Evolutionary conservation across 2,888 invertebrate genomes (phyloP).

Genomic region (Calameuta filiformis): DNA sequence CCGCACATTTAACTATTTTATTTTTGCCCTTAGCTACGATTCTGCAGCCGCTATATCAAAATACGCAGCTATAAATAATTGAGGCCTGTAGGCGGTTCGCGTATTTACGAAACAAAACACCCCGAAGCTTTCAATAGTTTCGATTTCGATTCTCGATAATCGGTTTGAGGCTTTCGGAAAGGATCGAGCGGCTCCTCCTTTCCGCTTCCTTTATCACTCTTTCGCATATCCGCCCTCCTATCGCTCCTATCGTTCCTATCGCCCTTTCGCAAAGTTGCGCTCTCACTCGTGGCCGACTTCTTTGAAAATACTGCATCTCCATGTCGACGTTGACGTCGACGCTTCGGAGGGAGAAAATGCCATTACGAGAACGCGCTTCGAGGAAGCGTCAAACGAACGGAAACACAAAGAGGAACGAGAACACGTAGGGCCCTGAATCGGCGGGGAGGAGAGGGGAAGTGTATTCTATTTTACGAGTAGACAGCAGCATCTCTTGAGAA

Average conservation of each 20-base stretch:
- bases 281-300: neutral
- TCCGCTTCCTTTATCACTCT: neutral
- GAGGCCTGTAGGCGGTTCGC: neutral
- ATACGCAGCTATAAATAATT: neutral
- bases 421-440: no score
- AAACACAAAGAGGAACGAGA: neutral
- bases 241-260: no score
- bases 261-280: neutral
- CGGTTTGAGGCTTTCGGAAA: neutral
- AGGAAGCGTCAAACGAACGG: neutral
- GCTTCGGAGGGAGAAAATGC: neutral
- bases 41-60: neutral
- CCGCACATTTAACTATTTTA: neutral
- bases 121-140: neutral
- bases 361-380: neutral
- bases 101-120: neutral
- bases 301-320: neutral
- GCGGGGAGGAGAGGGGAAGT: no score
- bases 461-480: conserved; percentile 1
- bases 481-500: neutral
- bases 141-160: neutral
- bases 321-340: neutral
- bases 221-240: neutral
- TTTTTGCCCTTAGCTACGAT: no score
- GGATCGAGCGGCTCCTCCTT: neutral